Conservation (phyloP, 2,797 vertebrate species). For the Acrocephalus scirpaceus region DNA sequence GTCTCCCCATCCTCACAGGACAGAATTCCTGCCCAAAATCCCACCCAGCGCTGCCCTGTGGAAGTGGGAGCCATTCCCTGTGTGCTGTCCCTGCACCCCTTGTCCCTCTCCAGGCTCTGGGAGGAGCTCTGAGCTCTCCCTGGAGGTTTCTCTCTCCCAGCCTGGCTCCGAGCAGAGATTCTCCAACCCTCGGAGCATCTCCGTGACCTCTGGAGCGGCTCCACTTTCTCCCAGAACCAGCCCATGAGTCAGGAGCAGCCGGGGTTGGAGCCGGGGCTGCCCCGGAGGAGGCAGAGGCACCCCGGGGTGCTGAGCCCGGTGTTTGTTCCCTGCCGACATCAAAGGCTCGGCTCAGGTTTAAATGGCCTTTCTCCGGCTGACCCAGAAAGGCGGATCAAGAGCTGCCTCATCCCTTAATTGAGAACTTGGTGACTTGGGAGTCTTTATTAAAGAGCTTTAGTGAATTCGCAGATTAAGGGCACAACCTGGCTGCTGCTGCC, state of each 20-base stretch:
- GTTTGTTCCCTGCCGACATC: not conserved
- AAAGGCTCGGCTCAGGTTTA: not conserved
- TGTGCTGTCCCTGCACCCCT: not conserved
- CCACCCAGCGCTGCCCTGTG: not conserved
- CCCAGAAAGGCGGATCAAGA: slow-evolving; percentile 51
- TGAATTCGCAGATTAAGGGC: slow-evolving; percentile 41
- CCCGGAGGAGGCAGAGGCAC: not conserved
- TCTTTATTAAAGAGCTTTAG: slow-evolving; percentile 57
- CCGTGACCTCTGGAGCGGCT: not conserved
- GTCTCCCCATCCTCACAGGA: not conserved
- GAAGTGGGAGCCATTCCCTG: not conserved
- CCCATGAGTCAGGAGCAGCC: not conserved
- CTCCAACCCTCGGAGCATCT: not conserved
- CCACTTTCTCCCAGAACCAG: not conserved
- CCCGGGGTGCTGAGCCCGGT: not conserved
- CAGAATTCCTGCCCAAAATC: not conserved
- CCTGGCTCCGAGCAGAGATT: not conserved
- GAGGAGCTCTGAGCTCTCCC: not conserved
- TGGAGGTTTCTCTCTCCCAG: not conserved
- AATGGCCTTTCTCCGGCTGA: slow-evolving; percentile 52
- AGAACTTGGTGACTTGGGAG: slow-evolving; percentile 51
- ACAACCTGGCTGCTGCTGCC: not conserved
- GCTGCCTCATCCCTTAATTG: slow-evolving; percentile 63
- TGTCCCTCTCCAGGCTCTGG: not conserved
- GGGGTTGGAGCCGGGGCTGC: not conserved